Evolutionary conservation across 2,888 invertebrate species (phyloP), one percentile per base, ranked within the genome.

Genomic region (Pyrrhia umbra): DNA sequence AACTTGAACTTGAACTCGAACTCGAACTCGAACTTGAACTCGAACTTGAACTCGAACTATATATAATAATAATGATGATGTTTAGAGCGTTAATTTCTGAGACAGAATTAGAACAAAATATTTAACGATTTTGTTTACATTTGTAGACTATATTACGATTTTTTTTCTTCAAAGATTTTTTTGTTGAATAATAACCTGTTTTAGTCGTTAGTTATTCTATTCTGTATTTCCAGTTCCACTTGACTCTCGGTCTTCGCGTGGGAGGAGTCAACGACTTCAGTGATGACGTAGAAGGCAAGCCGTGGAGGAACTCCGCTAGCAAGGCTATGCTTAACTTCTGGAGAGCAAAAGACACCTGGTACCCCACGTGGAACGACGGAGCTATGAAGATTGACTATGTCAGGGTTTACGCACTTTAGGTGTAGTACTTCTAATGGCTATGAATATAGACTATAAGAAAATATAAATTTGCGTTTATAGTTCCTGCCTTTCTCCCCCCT

Each of bases 191-290:
- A n/a, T n/a, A n/a, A n/a, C n/a, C n/a, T n/a, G n/a, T n/a, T n/a
- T n/a, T n/a, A n/a, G 37, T 37, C 37, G 13, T 6, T 25, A 6
- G 0, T 27, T 43, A 23, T 23, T 1, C 13, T 15, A 13, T 18
- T 10, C 3, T 2, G 1, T 6, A 23, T 25, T n/a, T 75, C 68
- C 93, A 97, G 96, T 97, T 98, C 95, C 97, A 97, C 87, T 85
- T 98, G 9, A 95, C 96, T 0, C 86, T 98, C 21, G 98, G 98
- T 10, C 95, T 98, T 3, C 97, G 97, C 4, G 97, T 97, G n/a
- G 98, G 97, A 0, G 98, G 98, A 8, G 91, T 96, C 47, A 95
- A 96, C 60, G 96, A 96, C 86, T 98, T 97, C 85, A 94, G 96
- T 0, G 97, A 98, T 80, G 85, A 87, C 8, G 6, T 75, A 60